Evolutionary conservation across 1,140 invertebrate species (phyloP), one percentile per base, ranked within the genome.

Genomic region (Pseudomyrmex concolor): DNA sequence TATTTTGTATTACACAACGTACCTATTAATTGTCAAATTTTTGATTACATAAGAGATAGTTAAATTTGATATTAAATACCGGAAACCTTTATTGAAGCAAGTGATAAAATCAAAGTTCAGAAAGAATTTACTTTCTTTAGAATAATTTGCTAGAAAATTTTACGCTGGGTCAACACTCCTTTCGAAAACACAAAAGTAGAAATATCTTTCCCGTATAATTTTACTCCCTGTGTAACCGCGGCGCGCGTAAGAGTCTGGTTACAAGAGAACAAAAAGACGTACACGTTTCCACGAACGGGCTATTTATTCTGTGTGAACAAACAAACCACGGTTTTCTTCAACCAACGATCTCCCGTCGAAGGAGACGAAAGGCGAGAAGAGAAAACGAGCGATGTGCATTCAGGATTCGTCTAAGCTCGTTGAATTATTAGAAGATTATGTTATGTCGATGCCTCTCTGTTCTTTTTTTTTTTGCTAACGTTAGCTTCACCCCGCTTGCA

Each of bases 371-470:
- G n/a, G 67, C 55, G 19, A 74, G 54, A 68, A 51, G 48, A 70
- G 57, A 13, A 13, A 19, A 43, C 17, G 34, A 17, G 51, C 59
- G n/a, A 19, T 34, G 54, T 55, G 25, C 50, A 17, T 17, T 13
- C 45, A 22, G 22, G 15, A 12, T 45, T 12, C 43, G 57, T 76
- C 64, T 81, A 62, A 60, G 50, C 57, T 15, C 74, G 17, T 78
- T 90, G 83, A 90, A 90, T 90, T 90, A 90, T 90, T 90, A 90
- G 84, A 83, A 86, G 81, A 88, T 90, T 88, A 86, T 83, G 86
- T 89, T 83, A 86, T 70, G 89, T 54, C 64, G 85, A 68, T 12
- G 62, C 83, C 63, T 73, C 81, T 71, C 86, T 78, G 74, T 25
- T 10, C 64, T 45, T 83, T 68, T 84, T 84, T 84, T 57, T 83